Conservation (phyloP, 2,113 vertebrate genomes). For the Bubalus kerabau region DNA sequence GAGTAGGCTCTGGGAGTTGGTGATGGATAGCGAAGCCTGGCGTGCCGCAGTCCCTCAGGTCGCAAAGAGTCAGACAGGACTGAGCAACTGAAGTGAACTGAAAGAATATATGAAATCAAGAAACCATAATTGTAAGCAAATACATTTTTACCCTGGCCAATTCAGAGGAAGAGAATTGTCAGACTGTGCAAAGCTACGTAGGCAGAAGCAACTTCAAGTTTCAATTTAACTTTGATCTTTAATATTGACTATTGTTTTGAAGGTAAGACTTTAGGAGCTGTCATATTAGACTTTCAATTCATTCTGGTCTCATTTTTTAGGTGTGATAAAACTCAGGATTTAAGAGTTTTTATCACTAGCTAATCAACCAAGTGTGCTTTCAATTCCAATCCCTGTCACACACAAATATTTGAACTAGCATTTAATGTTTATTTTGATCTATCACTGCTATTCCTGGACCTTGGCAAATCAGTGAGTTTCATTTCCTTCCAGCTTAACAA, state of each 20-base stretch:
- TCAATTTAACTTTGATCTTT: neutral
- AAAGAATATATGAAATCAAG: constrained; percentile 39
- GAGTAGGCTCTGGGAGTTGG: neutral
- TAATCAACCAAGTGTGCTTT: constrained; percentile 67
- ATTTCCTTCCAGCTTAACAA: constrained; percentile 36
- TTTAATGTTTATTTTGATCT: constrained; percentile 64
- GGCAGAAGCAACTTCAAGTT: neutral
- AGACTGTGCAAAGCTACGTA: neutral
- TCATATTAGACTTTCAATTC: constrained; percentile 40
- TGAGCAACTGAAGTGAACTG: neutral
- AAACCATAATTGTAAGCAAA: constrained; percentile 32
- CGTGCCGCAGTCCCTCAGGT: rapidly evolving
- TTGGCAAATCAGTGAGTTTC: constrained; percentile 52
- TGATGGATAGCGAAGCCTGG: neutral
- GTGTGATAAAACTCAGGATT: constrained; percentile 56
- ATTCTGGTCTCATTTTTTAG: constrained; percentile 47
- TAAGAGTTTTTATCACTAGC: constrained; percentile 8
- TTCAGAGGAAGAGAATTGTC: constrained; percentile 24
- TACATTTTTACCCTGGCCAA: constrained; percentile 16
- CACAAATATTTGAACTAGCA: constrained; percentile 66
- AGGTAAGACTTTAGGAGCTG: constrained; percentile 50
- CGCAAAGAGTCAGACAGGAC: neutral
- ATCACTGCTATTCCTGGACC: constrained; percentile 22
- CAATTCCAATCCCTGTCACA: constrained; percentile 43
- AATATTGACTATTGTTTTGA: constrained; percentile 32